Base-by-base conservation (phyloP, 1,140 invertebrate species). In the Pseudomyrmex flavicornis region DNA sequence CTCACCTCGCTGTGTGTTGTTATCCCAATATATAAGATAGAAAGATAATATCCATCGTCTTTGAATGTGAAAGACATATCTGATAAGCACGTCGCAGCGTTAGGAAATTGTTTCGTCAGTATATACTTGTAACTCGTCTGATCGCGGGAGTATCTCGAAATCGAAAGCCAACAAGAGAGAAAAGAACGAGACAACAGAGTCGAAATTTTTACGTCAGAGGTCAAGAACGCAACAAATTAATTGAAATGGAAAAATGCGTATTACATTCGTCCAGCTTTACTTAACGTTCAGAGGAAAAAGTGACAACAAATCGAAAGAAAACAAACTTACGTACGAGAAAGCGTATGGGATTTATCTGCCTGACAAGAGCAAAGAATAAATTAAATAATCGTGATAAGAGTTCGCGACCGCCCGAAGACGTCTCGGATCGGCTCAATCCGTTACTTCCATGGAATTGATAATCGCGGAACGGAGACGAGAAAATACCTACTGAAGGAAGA, bases 241-340 rank as follows among this genome's bases (percentile, higher is more conserved):
- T 35, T 7, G 5, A 35, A 35, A 5, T 35, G 5, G 5, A 0
- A 35, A 35, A 7, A 35, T 35, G 5, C 35, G 4, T 7, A 5
- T 35, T 35, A 35, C 5, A 7, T 50, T 44, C 13, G 4, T 44
- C 15, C 70, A 80, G 87, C 87, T 88, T 74, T 69, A 12, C 10
- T 4, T 2, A 8, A 69, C 13, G 86, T 87, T 88, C 87, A 84
- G 15, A 65, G 58, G 44, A 73, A 85, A 54, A 8, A 62, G n/a
- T 2, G 22, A 15, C 15, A 63, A 54, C 22, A 54, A 48, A 44
- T 12, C 10, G 54, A 68, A 50, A 50, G 12, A 75, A 72, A 58
- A 35, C 26, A 22, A 84, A 73, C 54, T 54, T 74, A 58, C 59
- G 52, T 17, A 13, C n/a, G 59, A 61, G 58, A 87, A 74, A 50